A percentile compares a stretch with the other conserved stretches of the same genome.
Conservation (phyloP, 2,888 invertebrate species). For the Dryococelus australis region DNA sequence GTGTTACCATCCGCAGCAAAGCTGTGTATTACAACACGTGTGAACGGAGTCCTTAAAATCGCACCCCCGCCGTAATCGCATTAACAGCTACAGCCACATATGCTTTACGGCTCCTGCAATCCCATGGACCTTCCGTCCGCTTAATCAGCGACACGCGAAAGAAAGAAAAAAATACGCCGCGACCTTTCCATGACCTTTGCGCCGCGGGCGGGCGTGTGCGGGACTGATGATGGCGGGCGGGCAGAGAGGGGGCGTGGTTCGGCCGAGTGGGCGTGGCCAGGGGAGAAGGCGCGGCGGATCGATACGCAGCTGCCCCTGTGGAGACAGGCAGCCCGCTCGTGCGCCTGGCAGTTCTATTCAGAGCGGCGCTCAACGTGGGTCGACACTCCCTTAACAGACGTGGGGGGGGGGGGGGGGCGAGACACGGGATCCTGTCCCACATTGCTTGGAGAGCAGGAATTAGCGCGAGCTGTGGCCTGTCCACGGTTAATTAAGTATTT, state of each 20-base stretch:
- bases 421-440: no score
- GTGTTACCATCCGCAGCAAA: neutral
- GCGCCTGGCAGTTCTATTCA: neutral
- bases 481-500: no score
- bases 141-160: neutral
- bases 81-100: neutral
- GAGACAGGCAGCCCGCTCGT: slow-evolving; percentile 50
- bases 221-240: slow-evolving; percentile 42
- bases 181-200: neutral
- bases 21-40: neutral
- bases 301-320: slow-evolving; percentile 58
- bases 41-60: neutral
- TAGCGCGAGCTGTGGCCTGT: no score
- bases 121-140: neutral
- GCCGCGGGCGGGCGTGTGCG: slow-evolving; percentile 22
- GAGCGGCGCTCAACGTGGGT: neutral
- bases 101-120: neutral
- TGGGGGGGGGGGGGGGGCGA: no score
- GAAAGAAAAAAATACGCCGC: neutral
- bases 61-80: neutral
- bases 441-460: no score
- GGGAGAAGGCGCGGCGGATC: slow-evolving; percentile 51
- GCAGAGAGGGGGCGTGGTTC: slow-evolving; percentile 47
- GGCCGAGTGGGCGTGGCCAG: slow-evolving; percentile 34
- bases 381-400: neutral